These are phyloP conservation scores for Psittacula derbiana DNA, from an alignment of 2,797 vertebrate species.

Conservation along the genomic window DNA sequence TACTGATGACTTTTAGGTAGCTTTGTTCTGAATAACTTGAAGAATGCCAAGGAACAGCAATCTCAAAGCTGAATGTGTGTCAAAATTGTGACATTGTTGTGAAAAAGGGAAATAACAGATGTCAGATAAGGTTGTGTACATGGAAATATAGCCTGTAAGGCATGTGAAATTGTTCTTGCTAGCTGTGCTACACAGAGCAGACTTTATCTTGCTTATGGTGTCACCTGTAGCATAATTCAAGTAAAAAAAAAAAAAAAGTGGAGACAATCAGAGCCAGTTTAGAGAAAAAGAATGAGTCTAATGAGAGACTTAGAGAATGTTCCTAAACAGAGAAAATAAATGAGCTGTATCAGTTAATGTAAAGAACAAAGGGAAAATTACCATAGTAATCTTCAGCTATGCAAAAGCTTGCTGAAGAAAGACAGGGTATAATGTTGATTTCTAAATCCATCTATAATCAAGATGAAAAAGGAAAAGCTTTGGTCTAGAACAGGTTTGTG, in stretches of 20 bases:
- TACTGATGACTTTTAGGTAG: background rate
- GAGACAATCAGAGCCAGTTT: background rate
- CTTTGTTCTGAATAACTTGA: background rate
- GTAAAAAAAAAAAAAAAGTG: background rate
- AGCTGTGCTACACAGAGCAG: background rate
- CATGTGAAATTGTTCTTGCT: background rate
- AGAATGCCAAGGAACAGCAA: background rate
- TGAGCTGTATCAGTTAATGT: background rate
- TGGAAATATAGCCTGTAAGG: background rate
- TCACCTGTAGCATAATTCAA: background rate
- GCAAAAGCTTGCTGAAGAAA: background rate
- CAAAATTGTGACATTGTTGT: background rate
- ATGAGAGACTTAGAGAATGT: background rate
- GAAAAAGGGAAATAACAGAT: background rate
- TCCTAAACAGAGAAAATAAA: background rate
- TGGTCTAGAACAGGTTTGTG: background rate
- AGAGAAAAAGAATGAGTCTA: background rate
- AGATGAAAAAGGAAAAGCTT: background rate
- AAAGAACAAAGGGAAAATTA: background rate
- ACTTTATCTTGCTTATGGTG: background rate
- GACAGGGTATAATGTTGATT: background rate
- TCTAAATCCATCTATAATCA: background rate
- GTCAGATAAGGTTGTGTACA: rapidly evolving
- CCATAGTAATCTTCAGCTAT: background rate
- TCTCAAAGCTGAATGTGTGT: background rate